Base-by-base conservation (phyloP, 92 coral and sea anemone species). In the Palythoa heliodiscus region DNA sequence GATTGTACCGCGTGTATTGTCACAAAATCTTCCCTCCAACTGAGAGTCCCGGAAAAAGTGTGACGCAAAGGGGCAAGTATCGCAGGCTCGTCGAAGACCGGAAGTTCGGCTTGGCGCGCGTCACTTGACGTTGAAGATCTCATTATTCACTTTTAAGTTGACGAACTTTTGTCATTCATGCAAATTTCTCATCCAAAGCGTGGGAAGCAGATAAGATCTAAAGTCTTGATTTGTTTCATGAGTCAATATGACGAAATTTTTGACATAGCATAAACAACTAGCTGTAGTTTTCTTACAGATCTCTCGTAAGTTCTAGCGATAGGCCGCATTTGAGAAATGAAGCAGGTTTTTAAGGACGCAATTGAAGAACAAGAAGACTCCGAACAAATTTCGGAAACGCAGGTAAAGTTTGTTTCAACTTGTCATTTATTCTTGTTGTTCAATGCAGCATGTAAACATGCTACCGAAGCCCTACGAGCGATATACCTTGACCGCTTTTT, bases 191-290 rank as follows among this genome's bases (percentile, higher is more conserved):
- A 13, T 73, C 10, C 40, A 38, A 24, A 66, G 72, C 84, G 84
- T 80, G 74, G 84, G 84, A 43, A 25, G 39, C 61, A 80, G 73
- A 66, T 64, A 80, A 48, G 63, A 80, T 80, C 73, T 80, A 20
- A 9, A 68, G 22, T 40, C 23, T 66, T 54, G 73, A 66, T 64
- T 47, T 22, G 17, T 64, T 64, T 12, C 11, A 63, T 23, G 69
- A 63, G 39, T 35, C 11, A 25, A 19, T 22, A 64, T 76, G 48
- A 64, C 58, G 14, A 52, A 38, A 50, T 66, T 48, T 52, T 80
- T 80, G 8, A 52, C 74, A 80, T 66, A 80, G 74, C 84, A 20
- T 22, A 66, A 48, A 63, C 66, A n/a, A 68, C 66, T 66, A 9
- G 84, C 23, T 80, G 38, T 3, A 63, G 71, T 55, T 39, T 64